These are phyloP conservation scores for Rhingia campestris DNA, from an alignment of 2,888 invertebrate species.

Conservation along the genomic window DNA sequence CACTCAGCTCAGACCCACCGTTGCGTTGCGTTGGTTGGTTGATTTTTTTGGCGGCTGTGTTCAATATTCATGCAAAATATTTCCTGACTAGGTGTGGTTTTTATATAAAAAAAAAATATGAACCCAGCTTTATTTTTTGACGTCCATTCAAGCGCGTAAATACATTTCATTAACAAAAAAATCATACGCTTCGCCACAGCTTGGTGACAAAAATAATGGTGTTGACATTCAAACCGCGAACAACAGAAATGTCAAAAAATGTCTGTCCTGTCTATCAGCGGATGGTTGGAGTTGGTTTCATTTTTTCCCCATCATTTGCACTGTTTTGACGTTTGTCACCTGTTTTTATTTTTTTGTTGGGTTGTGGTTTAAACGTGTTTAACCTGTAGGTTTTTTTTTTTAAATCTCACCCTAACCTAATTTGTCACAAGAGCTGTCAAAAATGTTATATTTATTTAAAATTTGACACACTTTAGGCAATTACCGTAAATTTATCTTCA, in stretches of 20 bases:
- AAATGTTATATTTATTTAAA: conserved; percentile 58
- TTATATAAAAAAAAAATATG: conserved; percentile 24
- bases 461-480: conserved; percentile 72
- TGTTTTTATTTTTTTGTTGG: conserved; percentile 30
- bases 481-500: conserved; percentile 59
- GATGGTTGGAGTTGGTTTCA: conserved; percentile 9
- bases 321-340: conserved; percentile 62
- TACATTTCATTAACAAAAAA: conserved; percentile 30
- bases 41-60: conserved; percentile 67
- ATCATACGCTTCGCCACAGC: conserved; percentile 41
- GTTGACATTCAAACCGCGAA: conserved; percentile 69
- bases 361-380: conserved; percentile 26
- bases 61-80: conserved; percentile 60
- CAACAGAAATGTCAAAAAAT: conserved; percentile 70
- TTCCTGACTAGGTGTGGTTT: conserved; percentile 58
- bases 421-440: conserved; percentile 52
- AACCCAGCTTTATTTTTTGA: conserved; percentile 45
- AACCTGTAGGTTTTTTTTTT: conserved; percentile 21
- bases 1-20: background rate
- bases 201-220: conserved; percentile 47
- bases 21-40: conserved; percentile 59
- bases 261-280: conserved; percentile 39
- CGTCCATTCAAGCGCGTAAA: conserved; percentile 60
- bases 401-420: conserved; percentile 45
- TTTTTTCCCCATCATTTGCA: conserved; percentile 9